Evolutionary conservation across 2,113 vertebrate species (phyloP), one percentile per base, ranked within the genome.

Genomic region (Motacilla alba): DNA sequence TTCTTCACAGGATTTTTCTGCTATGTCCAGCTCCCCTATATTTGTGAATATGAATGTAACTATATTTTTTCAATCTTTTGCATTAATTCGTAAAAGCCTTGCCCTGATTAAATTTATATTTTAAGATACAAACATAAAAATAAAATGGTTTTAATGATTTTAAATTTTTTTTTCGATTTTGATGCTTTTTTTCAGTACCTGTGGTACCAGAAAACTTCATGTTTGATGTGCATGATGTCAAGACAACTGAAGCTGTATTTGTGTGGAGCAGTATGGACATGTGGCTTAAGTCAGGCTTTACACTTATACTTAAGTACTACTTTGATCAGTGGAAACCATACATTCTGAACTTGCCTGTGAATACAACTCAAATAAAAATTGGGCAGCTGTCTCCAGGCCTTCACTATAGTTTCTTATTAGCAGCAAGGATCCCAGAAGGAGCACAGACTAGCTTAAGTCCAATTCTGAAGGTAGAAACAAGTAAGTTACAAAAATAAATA

Each of bases 11-110:
- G 98, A 44, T 98, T 99, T 96, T 99, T 98, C 95, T 99, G 99
- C 94, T 97, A 97, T 83, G 62, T 99, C 75, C 91, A 96, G 14
- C 96, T 99, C 85, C 98, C 98, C 37, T 99, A 98, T 95, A 97
- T 99, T 97, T 99, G 99, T 96, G 98, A 99, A 95, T 98, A 98
- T 82, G 97, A 98, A 92, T 98, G 99, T 99, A 98, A 99, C 83
- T 98, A 95, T 86, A 43, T 78, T 86, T 93, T 52, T 90, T 79
- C 24, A 41, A 24, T 88, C 5, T 81, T 89, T 62, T 52, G 15
- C 31, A 76, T 66, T 49, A 41, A 62, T 78, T 93, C 66, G 72
- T 72, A 37, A 76, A 87, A 60, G 1, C 41, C 31, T 63, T 60
- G 7, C 23, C 13, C 7, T 3, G 1, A 24, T 63, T 72, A 8